phyloP scores from a whole-genome alignment of 2,797 vertebrate genomes.

The Helarctos malayanus region DNA sequence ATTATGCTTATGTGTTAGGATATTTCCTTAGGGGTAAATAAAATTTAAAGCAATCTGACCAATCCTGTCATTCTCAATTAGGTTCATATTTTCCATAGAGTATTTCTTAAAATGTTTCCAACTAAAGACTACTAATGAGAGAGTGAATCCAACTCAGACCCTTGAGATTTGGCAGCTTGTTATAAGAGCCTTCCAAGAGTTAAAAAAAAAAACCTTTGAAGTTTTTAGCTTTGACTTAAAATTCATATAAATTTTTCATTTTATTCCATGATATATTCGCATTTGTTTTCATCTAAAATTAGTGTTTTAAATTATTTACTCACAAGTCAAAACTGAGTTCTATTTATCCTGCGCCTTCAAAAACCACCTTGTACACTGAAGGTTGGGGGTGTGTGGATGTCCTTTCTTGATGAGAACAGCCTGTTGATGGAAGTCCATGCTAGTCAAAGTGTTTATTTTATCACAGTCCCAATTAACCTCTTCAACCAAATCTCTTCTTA shows the following conservation, averaged over 20 bases:
- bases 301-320: constrained; percentile 28
- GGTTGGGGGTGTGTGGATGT: rapidly evolving
- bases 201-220: not conserved
- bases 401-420: not conserved
- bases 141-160: not conserved
- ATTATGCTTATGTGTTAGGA: not conserved
- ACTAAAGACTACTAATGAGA: not conserved
- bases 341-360: not conserved
- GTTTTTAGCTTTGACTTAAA: constrained; percentile 42
- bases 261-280: not conserved
- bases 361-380: not conserved
- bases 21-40: not conserved
- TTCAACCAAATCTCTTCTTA: not conserved
- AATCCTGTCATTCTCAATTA: not conserved
- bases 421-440: not conserved
- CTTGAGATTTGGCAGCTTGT: not conserved
- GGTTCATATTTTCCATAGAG: not conserved
- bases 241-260: constrained; percentile 5
- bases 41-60: constrained; percentile 46
- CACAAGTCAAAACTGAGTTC: not conserved
- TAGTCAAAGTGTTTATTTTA: not conserved
- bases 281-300: constrained; percentile 57
- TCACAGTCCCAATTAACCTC: not conserved
- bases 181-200: not conserved
- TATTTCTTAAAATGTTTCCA: not conserved